Base-by-base conservation (phyloP, 2,113 vertebrate species). In the Ancistrus triradiatus region DNA sequence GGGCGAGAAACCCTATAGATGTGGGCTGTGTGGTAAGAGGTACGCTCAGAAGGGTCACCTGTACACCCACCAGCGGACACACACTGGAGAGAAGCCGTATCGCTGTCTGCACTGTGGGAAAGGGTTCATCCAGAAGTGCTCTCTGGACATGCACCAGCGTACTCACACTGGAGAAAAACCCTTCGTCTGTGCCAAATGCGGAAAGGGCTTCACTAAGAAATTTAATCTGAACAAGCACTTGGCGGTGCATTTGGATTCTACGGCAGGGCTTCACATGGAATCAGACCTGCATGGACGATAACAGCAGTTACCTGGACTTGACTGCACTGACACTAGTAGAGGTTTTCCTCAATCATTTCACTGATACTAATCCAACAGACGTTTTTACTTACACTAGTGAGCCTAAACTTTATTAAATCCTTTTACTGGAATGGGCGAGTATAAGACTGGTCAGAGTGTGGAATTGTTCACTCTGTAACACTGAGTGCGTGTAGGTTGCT, bases 121-220 rank as follows among this genome's bases (percentile, higher is more conserved):
- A 72, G 85, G 84, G 14, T 88, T 88, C n/a, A 88, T 87, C 63
- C 87, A 88, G 74, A 87, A 88, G 70, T 88, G 87, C 67, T 87
- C 87, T 17, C 80, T 87, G 1, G 87, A 88, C 50, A 88, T 87
- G 87, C 87, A 88, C 68, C 82, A 85, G 75, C 82, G 83, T 4
- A 88, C 85, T 33, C 87, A 88, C 81, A 88, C 85, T 0, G 87
- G 87, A 66, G 87, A 88, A 68, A 88, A 85, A 60, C 85, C 87
- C 19, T 88, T 83, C 69, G 73, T 81, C 59, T 88, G 85, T 62
- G 50, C 70, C 6, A 80, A 84, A 52, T 87, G 87, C 70, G 87
- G 87, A 3, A 88, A 88, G 33, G 84, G 87, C 0, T 88, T 88
- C 44, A 87, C 83, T 1, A 87, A 87, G 67, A 88, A 88, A 63